A percentile compares a stretch with the other conserved stretches of the same genome.
Evolutionary conservation across 2,797 vertebrate species (phyloP).

Genomic region (Sternarchorhynchus goeldii): DNA sequence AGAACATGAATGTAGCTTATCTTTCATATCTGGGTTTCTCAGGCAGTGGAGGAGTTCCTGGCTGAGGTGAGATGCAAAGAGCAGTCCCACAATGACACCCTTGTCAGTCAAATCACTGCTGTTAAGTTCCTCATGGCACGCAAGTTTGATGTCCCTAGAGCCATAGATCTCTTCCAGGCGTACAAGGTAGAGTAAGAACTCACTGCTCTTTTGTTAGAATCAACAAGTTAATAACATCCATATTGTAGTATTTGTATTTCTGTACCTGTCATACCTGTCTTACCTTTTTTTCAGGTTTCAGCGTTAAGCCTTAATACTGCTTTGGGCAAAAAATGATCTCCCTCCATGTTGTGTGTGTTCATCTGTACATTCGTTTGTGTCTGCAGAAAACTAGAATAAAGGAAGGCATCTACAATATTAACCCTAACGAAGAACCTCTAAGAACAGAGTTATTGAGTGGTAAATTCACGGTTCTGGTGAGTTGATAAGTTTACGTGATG

Average conservation of each 20-base stretch:
- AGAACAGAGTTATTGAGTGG: conserved; percentile 81
- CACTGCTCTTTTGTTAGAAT: background rate
- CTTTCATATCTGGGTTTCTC: conserved; percentile 31
- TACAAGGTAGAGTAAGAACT: conserved; percentile 74
- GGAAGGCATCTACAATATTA: conserved; percentile 84
- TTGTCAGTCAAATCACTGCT: conserved; percentile 81
- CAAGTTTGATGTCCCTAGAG: conserved; percentile 83
- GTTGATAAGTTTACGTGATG: conserved; percentile 39
- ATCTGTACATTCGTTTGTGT: background rate
- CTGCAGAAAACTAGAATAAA: conserved; percentile 83
- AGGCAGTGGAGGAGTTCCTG: conserved; percentile 85
- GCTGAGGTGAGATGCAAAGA: conserved; percentile 76
- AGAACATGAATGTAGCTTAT: background rate
- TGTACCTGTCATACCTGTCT: background rate
- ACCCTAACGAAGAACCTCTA: conserved; percentile 83
- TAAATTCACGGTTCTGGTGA: conserved; percentile 86
- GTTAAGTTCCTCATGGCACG: conserved; percentile 86
- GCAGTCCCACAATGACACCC: conserved; percentile 77
- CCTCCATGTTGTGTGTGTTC: too few relatives aligned
- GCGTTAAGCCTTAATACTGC: too few relatives aligned
- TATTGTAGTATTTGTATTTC: background rate
- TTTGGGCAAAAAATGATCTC: too few relatives aligned
- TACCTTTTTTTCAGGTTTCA: too few relatives aligned
- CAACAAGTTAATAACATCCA: background rate
- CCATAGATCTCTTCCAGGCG: conserved; percentile 82